Conservation (phyloP, 2,888 invertebrate genomes). For the Aleiodes leptofemur region DNA sequence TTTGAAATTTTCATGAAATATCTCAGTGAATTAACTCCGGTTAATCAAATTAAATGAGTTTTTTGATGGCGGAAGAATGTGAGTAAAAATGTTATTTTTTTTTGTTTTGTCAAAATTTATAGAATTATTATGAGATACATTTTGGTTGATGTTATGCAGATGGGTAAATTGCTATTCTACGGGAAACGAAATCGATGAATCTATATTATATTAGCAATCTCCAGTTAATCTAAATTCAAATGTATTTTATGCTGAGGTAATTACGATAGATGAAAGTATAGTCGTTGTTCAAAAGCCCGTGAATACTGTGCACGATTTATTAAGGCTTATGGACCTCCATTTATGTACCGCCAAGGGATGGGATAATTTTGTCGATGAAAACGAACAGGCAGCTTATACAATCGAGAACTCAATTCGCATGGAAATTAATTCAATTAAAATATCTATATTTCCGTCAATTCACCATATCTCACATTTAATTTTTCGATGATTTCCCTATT, state of each 20-base stretch:
- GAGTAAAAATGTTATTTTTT: no score
- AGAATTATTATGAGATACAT: no score
- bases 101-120: no score
- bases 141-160: no score
- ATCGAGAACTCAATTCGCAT: no score
- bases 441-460: not conserved
- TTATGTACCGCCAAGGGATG: conserved; percentile 28
- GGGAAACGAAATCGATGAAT: no score
- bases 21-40: not conserved
- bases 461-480: not conserved
- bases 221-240: conserved; percentile 13
- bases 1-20: not conserved
- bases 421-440: no score
- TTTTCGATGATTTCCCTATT: no score
- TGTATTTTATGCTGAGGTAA: conserved; percentile 40
- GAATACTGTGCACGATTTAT: conserved; percentile 55
- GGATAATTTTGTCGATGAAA: not conserved
- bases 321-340: conserved; percentile 55
- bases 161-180: no score
- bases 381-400: not conserved
- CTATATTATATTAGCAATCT: not conserved
- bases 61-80: no score
- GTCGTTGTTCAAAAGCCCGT: conserved; percentile 57
- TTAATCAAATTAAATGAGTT: not conserved
- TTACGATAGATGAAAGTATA: conserved; percentile 60